Evolutionary conservation across 37 sponge, comb jelly and placozoan species (phyloP), one percentile per base, ranked within the genome.

Genomic region (Petrosia ficiformis): DNA sequence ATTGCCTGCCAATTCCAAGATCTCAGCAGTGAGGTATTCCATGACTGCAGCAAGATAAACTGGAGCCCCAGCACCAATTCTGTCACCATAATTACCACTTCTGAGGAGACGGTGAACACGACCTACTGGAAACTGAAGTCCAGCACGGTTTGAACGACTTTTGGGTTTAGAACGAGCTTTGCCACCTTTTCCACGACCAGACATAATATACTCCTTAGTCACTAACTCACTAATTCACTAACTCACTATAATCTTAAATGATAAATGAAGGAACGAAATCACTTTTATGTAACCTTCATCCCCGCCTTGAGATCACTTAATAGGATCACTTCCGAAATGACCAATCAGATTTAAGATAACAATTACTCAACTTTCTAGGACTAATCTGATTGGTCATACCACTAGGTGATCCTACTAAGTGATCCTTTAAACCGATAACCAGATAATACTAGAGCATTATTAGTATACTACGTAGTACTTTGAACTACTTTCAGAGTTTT

Each of bases 161-260:
- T 92, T 95, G 65, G 88, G 68, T 90, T 97, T 97, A 31, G 88
- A 75, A 69, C 90, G 86, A 61, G 95, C 90, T 58, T 97, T 94
- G 60, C 95, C 98, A 69, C 98, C 95, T 84, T 97, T 97, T 60
- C 98, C 98, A 87, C 98, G 90, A 84, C 98, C 98, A 89, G 95
- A 80, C 98, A 97, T 97, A 1, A n/a, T 48, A 19, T n/a, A n/a
- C n/a, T n/a, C n/a, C n/a, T n/a, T n/a, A n/a, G n/a, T n/a, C n/a
- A n/a, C n/a, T n/a, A n/a, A n/a, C n/a, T n/a, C n/a, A n/a, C n/a
- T n/a, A n/a, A n/a, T n/a, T n/a, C n/a, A n/a, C n/a, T n/a, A n/a
- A n/a, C n/a, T n/a, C n/a, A n/a, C n/a, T n/a, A n/a, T n/a, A n/a
- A n/a, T n/a, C n/a, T n/a, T n/a, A n/a, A n/a, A n/a, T n/a, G n/a